Percentiles rank a stretch among this genome's conserved stretches.
phyloP scores from a whole-genome alignment of 2,113 vertebrate genomes.

The Cygnus atratus region DNA sequence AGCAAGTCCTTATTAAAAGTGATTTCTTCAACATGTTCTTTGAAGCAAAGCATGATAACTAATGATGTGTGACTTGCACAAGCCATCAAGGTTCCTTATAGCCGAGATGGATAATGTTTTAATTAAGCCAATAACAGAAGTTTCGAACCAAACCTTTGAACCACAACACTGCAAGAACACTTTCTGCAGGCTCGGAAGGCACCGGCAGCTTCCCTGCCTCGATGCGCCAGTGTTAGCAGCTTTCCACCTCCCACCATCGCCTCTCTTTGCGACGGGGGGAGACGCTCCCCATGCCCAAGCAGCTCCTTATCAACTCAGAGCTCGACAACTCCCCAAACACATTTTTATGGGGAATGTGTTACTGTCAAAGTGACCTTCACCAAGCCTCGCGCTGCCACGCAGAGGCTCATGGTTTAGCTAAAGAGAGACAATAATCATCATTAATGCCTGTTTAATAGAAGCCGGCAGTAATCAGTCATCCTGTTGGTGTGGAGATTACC shows the following conservation, averaged over 20 bases:
- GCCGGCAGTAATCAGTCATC: slow-evolving; percentile 41
- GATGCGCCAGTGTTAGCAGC: rapidly evolving
- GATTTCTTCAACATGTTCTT: slow-evolving; percentile 4
- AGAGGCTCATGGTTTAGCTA: slow-evolving; percentile 20
- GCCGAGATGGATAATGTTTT: background rate
- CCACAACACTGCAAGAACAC: background rate
- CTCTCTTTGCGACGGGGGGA: background rate
- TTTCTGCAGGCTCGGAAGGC: background rate
- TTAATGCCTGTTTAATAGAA: slow-evolving; percentile 62
- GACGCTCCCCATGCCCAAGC: background rate
- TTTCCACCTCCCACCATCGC: background rate
- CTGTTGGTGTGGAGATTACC: slow-evolving; percentile 41
- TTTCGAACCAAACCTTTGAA: background rate
- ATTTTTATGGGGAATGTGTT: background rate
- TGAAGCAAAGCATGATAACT: background rate
- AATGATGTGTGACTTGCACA: rapidly evolving
- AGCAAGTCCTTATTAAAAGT: slow-evolving; percentile 25
- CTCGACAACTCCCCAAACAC: background rate
- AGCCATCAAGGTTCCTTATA: slow-evolving; percentile 9
- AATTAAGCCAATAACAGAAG: background rate
- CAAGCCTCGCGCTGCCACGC: background rate
- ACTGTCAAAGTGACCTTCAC: slow-evolving; percentile 50
- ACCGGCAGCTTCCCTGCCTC: background rate
- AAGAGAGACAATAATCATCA: slow-evolving; percentile 59
- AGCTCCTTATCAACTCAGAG: background rate